A percentile compares a stretch with the other conserved stretches of the same genome.
phyloP scores from a whole-genome alignment of 1,140 invertebrate species.

The Apolygus lucorum region DNA sequence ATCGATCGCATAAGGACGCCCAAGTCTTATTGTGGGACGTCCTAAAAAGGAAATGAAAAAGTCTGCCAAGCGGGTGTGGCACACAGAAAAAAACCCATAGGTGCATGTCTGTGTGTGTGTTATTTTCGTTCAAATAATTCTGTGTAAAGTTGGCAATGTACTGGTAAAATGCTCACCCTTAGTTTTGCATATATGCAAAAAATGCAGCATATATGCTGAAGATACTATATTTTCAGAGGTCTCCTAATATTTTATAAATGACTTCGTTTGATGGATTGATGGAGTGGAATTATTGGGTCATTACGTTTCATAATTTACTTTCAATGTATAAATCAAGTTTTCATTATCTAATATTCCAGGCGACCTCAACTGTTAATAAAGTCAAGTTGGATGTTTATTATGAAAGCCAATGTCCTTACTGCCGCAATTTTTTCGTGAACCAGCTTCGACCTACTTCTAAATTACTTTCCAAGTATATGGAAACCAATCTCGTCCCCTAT shows the following conservation, averaged over 20 bases:
- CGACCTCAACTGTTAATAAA: not conserved
- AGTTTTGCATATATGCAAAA: no score
- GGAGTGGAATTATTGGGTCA: not conserved
- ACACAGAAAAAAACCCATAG: no score
- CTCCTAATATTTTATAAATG: not conserved
- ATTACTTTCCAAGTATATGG: not conserved
- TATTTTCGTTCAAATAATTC: no score
- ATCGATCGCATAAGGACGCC: no score
- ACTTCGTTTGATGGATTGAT: not conserved
- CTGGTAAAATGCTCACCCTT: no score
- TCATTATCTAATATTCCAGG: not conserved
- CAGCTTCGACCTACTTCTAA: not conserved
- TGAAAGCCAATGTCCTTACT: not conserved
- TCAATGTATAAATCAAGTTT: not conserved
- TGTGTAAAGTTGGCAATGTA: no score
- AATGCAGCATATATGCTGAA: no score
- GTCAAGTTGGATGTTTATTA: not conserved
- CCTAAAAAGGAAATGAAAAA: no score
- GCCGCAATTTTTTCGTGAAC: not conserved
- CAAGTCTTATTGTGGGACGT: no score
- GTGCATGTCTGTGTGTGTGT: no score
- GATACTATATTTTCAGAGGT: not conserved
- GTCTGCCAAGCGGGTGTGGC: no score
- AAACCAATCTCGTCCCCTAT: not conserved
- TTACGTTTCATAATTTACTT: not conserved